Evolutionary conservation across 1,140 invertebrate genomes (phyloP).

Genomic region (Leptinotarsa texana): DNA sequence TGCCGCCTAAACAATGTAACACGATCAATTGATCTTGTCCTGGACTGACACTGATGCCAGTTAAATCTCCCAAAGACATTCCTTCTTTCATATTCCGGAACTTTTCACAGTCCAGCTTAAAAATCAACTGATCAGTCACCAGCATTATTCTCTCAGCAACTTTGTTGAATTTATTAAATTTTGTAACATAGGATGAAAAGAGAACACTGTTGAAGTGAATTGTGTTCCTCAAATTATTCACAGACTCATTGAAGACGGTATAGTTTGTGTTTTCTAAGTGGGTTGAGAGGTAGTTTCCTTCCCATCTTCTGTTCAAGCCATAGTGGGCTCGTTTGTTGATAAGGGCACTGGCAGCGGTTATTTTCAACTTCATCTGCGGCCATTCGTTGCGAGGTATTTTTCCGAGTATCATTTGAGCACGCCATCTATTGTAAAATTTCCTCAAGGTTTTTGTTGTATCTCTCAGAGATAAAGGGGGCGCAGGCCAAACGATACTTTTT

Average conservation of each 20-base stretch:
- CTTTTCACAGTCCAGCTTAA: conserved; percentile 84
- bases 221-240: conserved; percentile 71
- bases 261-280: conserved; percentile 77
- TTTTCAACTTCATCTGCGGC: conserved; percentile 81
- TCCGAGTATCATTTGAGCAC: conserved; percentile 82
- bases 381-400: conserved; percentile 79
- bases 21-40: conserved; percentile 87
- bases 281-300: conserved; percentile 86
- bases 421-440: conserved; percentile 77
- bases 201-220: conserved; percentile 72
- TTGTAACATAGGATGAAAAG: conserved; percentile 66
- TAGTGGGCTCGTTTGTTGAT: conserved; percentile 76
- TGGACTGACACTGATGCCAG: conserved; percentile 79
- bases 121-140: conserved; percentile 85
- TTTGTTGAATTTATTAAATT: conserved; percentile 81
- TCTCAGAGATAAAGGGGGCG: conserved; percentile 69
- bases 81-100: conserved; percentile 88
- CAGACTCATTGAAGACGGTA: conserved; percentile 69
- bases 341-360: conserved; percentile 79
- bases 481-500: conserved; percentile 80
- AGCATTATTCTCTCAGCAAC: conserved; percentile 85
- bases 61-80: conserved; percentile 60
- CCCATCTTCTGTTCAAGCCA: conserved; percentile 85
- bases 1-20: conserved; percentile 84
- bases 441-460: conserved; percentile 64